Percentiles rank a stretch among this genome's conserved stretches.
phyloP scores from a whole-genome alignment of 1,140 invertebrate species.

The Littorina saxatilis region DNA sequence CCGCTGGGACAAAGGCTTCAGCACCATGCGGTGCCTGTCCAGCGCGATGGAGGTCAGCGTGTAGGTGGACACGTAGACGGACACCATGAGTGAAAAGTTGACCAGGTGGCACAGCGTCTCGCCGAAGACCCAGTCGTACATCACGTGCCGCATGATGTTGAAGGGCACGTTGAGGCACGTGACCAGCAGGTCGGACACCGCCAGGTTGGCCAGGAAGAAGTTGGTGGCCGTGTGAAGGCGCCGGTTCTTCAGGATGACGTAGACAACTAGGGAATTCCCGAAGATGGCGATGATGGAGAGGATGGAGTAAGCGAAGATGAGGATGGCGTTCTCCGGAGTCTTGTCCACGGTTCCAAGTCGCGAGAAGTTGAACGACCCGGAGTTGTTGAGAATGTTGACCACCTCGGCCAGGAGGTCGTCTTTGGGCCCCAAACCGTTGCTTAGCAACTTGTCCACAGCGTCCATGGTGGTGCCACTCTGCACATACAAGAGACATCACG shows the following conservation, averaged over 20 bases:
- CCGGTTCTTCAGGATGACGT: constrained; percentile 91
- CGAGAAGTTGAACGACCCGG: background rate
- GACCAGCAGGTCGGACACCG: constrained; percentile 94
- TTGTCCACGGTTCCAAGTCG: constrained; percentile 24
- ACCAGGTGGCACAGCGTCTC: constrained; percentile 76
- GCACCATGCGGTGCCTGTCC: constrained; percentile 78
- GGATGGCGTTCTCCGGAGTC: constrained; percentile 41
- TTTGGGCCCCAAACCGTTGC: background rate
- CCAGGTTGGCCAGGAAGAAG: constrained; percentile 96
- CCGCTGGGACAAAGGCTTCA: constrained; percentile 76
- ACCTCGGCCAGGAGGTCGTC: constrained; percentile 4
- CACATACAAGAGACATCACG: background rate
- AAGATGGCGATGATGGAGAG: constrained; percentile 74
- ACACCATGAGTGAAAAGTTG: constrained; percentile 77
- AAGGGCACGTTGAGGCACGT: constrained; percentile 91
- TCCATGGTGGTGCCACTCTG: background rate
- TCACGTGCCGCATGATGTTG: constrained; percentile 71
- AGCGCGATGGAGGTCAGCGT: constrained; percentile 79
- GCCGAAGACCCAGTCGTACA: constrained; percentile 77
- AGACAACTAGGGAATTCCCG: constrained; percentile 91
- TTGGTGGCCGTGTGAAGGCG: constrained; percentile 99
- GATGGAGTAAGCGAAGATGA: constrained; percentile 71
- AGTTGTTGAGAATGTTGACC: background rate
- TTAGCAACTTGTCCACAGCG: background rate
- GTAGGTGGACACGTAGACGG: constrained; percentile 78